Base-by-base conservation (phyloP, 2,113 vertebrate species). In the Otis tarda region DNA sequence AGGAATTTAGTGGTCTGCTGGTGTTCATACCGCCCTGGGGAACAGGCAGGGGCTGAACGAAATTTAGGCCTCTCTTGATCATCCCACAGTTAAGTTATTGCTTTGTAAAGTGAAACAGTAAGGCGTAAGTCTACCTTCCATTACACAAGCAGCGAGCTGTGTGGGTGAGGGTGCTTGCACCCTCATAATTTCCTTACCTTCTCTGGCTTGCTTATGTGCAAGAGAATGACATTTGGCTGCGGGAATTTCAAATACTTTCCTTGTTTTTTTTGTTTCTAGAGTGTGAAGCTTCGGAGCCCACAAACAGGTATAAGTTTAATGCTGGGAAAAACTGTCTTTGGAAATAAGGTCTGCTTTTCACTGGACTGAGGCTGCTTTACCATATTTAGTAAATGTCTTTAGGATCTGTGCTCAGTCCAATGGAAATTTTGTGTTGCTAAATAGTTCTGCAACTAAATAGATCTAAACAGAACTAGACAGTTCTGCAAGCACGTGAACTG, bases 221-320 rank as follows among this genome's bases (percentile, higher is more conserved):
- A 69, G 65, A 77, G 61, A 81, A 50, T 1, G 4, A 53, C 53
- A 14, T 75, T 60, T 78, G 64, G 12, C 22, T 81, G 70, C 37
- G 35, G 14, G 50, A 96, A 82, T 82, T 95, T 97, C 47, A 96
- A 73, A 87, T 18, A 86, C 75, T n/a, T 91, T 85, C 59, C 73
- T 93, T 95, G 30, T 83, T 85, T 88, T 65, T 65, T 77, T 90
- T 39, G 35, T 85, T 98, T 98, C 55, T 84, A 98, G 98, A 98
- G 95, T 77, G 73, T 98, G 93, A 98, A 97, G 93, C 57, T 98
- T 39, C 86, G 21, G 92, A 96, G 91, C 76, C 56, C 95, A 73
- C 96, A 41, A 82, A 93, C 97, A 98, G 98, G 98, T 98, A 98
- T 53, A 87, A 87, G 56, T 63, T 94, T 87, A 75, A 68, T 0